Conservation (phyloP, 2,113 vertebrate species). For the Bufo gargarizans region DNA sequence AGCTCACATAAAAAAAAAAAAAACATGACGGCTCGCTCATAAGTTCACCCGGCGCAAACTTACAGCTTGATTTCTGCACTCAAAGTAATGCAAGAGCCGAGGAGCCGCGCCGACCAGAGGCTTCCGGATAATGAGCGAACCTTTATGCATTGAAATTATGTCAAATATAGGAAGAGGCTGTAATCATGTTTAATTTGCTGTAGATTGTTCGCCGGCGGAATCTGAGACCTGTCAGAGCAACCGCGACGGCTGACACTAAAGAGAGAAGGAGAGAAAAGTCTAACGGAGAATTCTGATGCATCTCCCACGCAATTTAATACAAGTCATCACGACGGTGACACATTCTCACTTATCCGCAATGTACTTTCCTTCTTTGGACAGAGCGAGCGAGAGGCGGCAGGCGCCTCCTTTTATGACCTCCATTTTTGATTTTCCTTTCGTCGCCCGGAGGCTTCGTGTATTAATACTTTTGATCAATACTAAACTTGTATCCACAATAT, state of each 20-base stretch:
- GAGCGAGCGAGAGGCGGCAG: background rate
- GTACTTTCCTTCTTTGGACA: background rate
- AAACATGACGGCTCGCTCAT: constrained; percentile 18
- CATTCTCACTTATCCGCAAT: constrained; percentile 23
- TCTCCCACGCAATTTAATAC: constrained; percentile 19
- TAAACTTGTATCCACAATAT: constrained; percentile 26
- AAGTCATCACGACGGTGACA: constrained; percentile 37
- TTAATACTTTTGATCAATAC: constrained; percentile 34
- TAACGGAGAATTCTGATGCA: constrained; percentile 29
- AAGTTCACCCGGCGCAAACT: background rate
- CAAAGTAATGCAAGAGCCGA: background rate
- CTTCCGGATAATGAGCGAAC: constrained; percentile 25
- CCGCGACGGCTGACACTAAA: constrained; percentile 28
- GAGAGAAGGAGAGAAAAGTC: background rate
- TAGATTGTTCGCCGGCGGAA: constrained; percentile 34
- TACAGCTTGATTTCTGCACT: background rate
- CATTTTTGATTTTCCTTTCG: background rate
- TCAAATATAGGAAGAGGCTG: constrained; percentile 28
- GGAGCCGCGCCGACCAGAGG: background rate
- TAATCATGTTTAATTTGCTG: constrained; percentile 46
- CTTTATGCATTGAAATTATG: constrained; percentile 41
- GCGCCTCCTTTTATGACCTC: background rate
- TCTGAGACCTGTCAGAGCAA: constrained; percentile 19
- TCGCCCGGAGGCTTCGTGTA: background rate
- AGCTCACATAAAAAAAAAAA: background rate